phyloP scores from a whole-genome alignment of 2,888 invertebrate species.

The Marasmarcha lunaedactyla region DNA sequence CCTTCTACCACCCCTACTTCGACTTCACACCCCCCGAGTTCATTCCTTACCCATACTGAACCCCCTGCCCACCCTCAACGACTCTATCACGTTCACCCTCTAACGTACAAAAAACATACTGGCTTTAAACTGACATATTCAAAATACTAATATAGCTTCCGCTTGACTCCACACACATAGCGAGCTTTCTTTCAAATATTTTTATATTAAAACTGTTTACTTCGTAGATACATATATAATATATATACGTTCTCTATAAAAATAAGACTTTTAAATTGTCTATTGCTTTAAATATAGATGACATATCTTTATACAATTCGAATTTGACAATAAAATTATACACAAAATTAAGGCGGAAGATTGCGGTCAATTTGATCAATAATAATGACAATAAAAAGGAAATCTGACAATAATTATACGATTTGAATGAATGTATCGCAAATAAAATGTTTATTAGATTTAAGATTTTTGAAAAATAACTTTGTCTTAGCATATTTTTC shows the following conservation, averaged over 20 bases:
- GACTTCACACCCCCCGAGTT: slow-evolving; percentile 45
- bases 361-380: slow-evolving; percentile 57
- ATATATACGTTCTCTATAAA: slow-evolving; percentile 35
- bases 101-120: slow-evolving; percentile 38
- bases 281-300: too few relatives aligned
- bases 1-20: slow-evolving; percentile 43
- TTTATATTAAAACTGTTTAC: slow-evolving; percentile 33
- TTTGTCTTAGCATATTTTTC: slow-evolving; percentile 7
- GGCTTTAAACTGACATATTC: slow-evolving; percentile 46
- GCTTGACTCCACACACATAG: slow-evolving; percentile 33
- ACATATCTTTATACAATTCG: too few relatives aligned
- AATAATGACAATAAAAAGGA: slow-evolving; percentile 20
- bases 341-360: slow-evolving; percentile 8
- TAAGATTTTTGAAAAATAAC: slow-evolving; percentile 21
- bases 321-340: slow-evolving; percentile 37
- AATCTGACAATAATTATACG: slow-evolving; percentile 36
- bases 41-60: slow-evolving; percentile 49
- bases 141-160: slow-evolving; percentile 57
- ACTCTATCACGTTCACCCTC: slow-evolving; percentile 24
- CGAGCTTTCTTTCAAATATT: slow-evolving; percentile 53
- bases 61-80: slow-evolving; percentile 22
- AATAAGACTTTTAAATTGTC: too few relatives aligned
- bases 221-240: slow-evolving; percentile 23
- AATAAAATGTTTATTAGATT: slow-evolving; percentile 38
- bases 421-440: slow-evolving; percentile 30